These are phyloP conservation scores for Xanthia togata DNA, from an alignment of 2,888 invertebrate genomes.

Conservation along the genomic window DNA sequence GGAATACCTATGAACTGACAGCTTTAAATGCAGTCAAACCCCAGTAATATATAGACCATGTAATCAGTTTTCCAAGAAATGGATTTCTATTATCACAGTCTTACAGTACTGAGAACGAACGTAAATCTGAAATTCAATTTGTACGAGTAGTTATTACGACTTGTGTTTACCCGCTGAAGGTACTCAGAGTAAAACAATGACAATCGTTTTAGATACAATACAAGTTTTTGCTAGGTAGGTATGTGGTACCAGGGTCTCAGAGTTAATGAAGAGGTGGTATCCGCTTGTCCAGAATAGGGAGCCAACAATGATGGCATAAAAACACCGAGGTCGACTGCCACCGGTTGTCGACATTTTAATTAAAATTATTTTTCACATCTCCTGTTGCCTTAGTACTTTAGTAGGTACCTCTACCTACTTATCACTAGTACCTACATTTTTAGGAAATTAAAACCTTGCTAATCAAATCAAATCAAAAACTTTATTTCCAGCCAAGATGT, in stretches of 20 bases:
- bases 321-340: constrained; percentile 59
- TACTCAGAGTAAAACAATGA: constrained; percentile 32
- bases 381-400: constrained; percentile 35
- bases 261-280: constrained; percentile 49
- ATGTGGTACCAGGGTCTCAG: constrained; percentile 52
- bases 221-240: constrained; percentile 35
- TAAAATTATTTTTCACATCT: constrained; percentile 45
- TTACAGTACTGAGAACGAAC: constrained; percentile 32
- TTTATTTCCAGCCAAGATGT: too few species aligned
- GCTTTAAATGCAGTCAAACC: constrained; percentile 14
- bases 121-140: constrained; percentile 51
- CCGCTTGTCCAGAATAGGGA: constrained; percentile 50
- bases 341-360: constrained; percentile 45
- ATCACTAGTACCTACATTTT: constrained; percentile 29
- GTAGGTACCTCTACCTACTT: not conserved
- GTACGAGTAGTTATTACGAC: constrained; percentile 44
- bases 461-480: too few species aligned
- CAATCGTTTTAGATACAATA: constrained; percentile 47
- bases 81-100: constrained; percentile 9
- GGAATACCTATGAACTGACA: not conserved
- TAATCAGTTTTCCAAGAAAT: constrained; percentile 37
- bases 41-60: constrained; percentile 1
- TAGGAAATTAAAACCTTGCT: constrained; percentile 54
- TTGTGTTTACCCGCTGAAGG: constrained; percentile 13
- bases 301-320: constrained; percentile 55